Conservation (phyloP, 2,888 invertebrate species). For the Amphimallon solstitiale region DNA sequence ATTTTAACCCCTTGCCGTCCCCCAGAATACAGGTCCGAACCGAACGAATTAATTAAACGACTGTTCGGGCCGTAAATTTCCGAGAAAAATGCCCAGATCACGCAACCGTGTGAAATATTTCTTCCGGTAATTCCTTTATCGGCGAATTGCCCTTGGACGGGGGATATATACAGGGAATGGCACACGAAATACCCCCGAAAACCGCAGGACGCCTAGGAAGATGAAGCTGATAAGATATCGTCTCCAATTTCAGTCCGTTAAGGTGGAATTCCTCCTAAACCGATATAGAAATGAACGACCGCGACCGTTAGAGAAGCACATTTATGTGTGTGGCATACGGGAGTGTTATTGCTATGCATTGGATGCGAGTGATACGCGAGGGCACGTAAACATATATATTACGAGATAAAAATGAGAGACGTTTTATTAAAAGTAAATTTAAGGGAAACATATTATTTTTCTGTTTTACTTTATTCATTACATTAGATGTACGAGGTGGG, state of each 20-base stretch:
- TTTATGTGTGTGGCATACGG: background rate
- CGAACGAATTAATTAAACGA: slow-evolving; percentile 12
- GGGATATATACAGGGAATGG: background rate
- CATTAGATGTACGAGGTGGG: too few relatives aligned
- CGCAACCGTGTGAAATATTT: slow-evolving; percentile 16
- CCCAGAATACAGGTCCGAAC: background rate
- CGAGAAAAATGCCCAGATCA: slow-evolving; percentile 10
- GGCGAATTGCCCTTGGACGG: background rate
- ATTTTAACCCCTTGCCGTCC: too few relatives aligned
- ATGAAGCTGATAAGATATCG: slow-evolving; percentile 7
- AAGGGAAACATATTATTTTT: too few relatives aligned
- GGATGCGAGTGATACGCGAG: too few relatives aligned
- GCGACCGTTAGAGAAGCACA: background rate
- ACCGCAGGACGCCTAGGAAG: background rate
- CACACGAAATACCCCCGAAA: slow-evolving; percentile 3
- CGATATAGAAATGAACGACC: slow-evolving; percentile 1
- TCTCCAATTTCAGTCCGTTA: slow-evolving; percentile 39
- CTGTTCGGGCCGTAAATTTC: slow-evolving; percentile 5
- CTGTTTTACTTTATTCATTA: too few relatives aligned
- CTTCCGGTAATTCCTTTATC: slow-evolving; percentile 24
- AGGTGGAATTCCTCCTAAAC: slow-evolving; percentile 23
- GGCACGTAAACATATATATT: too few relatives aligned
- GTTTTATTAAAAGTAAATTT: too few relatives aligned
- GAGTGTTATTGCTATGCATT: too few relatives aligned
- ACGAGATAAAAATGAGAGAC: too few relatives aligned